Evolutionary conservation across 2,797 vertebrate genomes (phyloP).

Genomic region (Dipus sagitta): DNA sequence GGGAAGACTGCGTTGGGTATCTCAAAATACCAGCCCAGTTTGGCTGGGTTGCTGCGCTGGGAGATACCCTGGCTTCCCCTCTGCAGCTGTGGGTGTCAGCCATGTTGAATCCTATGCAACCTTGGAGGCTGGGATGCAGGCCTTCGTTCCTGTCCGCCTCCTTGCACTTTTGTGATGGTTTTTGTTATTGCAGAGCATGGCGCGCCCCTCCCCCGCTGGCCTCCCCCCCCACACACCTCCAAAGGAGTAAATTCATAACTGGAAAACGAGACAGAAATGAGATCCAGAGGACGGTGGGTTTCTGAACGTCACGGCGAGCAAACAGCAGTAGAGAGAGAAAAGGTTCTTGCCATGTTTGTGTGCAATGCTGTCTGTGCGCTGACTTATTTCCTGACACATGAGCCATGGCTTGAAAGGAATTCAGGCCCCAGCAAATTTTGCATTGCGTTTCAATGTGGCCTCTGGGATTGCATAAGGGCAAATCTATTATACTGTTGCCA

Average conservation of each 20-base stretch:
- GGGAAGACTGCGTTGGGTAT: slow-evolving; percentile 57
- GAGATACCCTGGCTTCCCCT: not conserved
- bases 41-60: not conserved
- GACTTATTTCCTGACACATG: slow-evolving; percentile 90
- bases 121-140: slow-evolving; percentile 68
- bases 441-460: slow-evolving; percentile 87
- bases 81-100: slow-evolving; percentile 61
- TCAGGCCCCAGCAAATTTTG: slow-evolving; percentile 90
- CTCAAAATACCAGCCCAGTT: slow-evolving; percentile 67
- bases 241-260: slow-evolving; percentile 86
- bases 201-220: slow-evolving; percentile 78
- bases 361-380: slow-evolving; percentile 86
- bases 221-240: slow-evolving; percentile 67
- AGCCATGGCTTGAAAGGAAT: slow-evolving; percentile 91
- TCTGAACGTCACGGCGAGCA: slow-evolving; percentile 86
- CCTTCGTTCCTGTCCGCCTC: slow-evolving; percentile 77
- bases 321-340: slow-evolving; percentile 75
- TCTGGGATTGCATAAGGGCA: slow-evolving; percentile 92
- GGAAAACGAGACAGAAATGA: slow-evolving; percentile 87
- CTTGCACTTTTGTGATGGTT: slow-evolving; percentile 80
- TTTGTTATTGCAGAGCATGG: slow-evolving; percentile 86
- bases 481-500: slow-evolving; percentile 92
- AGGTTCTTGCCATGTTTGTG: slow-evolving; percentile 85
- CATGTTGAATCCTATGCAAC: slow-evolving; percentile 82
- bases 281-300: slow-evolving; percentile 73